A percentile compares a stretch with the other conserved stretches of the same genome.
phyloP scores from a whole-genome alignment of 1,140 invertebrate genomes.

The Microplitis mediator region DNA sequence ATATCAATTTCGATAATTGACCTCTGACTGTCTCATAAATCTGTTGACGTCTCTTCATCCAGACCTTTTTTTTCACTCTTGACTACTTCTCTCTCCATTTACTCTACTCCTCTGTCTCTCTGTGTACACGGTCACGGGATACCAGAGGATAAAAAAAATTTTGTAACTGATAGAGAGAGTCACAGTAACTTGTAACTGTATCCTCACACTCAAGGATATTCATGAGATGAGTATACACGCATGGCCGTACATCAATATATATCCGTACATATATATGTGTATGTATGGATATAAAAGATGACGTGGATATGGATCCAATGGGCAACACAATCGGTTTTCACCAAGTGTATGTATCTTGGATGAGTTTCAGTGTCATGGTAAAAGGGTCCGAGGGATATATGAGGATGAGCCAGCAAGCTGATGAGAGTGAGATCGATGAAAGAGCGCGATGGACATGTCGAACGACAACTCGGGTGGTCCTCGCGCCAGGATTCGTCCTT shows the following conservation, averaged over 20 bases:
- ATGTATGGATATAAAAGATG: too few species aligned
- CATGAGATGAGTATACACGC: background rate
- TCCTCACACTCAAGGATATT: slow-evolving; percentile 15
- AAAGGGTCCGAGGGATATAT: too few species aligned
- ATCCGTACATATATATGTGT: too few species aligned
- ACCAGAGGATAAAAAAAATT: background rate
- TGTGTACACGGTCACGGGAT: background rate
- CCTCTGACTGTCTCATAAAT: slow-evolving; percentile 26
- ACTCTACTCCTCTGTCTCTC: background rate
- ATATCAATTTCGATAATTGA: slow-evolving; percentile 32
- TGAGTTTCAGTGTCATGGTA: too few species aligned
- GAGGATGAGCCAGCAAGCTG: background rate
- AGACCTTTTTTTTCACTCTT: slow-evolving; percentile 1
- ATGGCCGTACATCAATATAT: background rate
- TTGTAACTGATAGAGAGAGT: background rate
- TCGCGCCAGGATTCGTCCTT: slow-evolving; percentile 25
- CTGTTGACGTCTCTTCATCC: slow-evolving; percentile 21
- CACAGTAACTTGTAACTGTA: slow-evolving; percentile 5
- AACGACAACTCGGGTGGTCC: slow-evolving; percentile 28
- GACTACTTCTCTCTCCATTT: background rate
- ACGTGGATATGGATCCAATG: too few species aligned
- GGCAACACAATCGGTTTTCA: too few species aligned
- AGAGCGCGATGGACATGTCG: slow-evolving; percentile 6
- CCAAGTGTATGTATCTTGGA: too few species aligned
- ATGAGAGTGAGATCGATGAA: slow-evolving; percentile 4